Evolutionary conservation across 2,797 vertebrate genomes (phyloP).

Genomic region (Bradypus variegatus): DNA sequence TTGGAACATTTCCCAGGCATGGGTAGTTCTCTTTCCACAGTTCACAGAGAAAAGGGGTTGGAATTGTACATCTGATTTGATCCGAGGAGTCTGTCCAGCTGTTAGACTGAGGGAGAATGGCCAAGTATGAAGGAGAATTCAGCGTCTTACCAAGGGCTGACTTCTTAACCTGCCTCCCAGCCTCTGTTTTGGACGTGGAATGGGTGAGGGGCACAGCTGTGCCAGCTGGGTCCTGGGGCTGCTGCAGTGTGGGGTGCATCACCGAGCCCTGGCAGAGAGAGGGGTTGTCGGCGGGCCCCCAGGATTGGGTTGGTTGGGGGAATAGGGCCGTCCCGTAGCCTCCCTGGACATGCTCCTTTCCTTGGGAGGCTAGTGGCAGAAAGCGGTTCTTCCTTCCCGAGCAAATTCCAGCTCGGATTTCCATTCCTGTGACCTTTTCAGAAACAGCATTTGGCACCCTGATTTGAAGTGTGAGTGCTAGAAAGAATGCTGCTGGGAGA

Average conservation of each 20-base stretch:
- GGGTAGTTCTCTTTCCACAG: not conserved
- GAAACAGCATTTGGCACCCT: not conserved
- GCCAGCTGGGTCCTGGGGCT: not conserved
- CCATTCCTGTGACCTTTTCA: not conserved
- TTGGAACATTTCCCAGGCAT: not conserved
- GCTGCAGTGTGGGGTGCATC: too few species aligned
- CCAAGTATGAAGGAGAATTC: not conserved
- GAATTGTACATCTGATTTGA: not conserved
- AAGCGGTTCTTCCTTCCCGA: not conserved
- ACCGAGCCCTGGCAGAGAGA: too few species aligned
- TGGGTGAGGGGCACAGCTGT: conserved; percentile 30
- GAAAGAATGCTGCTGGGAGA: not conserved
- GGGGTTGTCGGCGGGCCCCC: not conserved
- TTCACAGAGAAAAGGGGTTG: not conserved
- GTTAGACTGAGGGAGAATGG: too few species aligned
- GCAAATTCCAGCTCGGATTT: not conserved
- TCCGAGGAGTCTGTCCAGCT: not conserved
- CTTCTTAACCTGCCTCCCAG: not conserved
- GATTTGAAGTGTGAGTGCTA: not conserved
- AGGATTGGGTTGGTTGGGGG: not conserved
- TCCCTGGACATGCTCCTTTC: not conserved
- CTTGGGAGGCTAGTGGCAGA: not conserved
- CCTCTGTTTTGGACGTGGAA: not conserved
- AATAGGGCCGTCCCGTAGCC: not conserved
- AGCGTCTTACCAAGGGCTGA: not conserved